phyloP scores from a whole-genome alignment of 2,113 vertebrate genomes.

The Gambusia affinis region DNA sequence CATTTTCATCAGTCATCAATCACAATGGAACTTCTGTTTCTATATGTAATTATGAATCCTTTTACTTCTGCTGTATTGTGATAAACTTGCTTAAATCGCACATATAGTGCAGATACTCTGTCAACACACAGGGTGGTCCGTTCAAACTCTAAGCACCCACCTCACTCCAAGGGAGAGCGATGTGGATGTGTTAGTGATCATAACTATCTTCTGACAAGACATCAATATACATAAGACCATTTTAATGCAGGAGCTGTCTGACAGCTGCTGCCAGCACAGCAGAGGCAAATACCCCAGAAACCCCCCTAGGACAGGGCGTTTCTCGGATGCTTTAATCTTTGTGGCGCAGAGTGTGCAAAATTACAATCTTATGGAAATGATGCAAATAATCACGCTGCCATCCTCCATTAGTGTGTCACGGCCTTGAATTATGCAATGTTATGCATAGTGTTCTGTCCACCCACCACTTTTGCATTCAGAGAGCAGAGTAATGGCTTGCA shows the following conservation, averaged over 20 bases:
- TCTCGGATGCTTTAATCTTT: conserved; percentile 57
- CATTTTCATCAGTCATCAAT: conserved; percentile 34
- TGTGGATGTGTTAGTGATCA: conserved; percentile 57
- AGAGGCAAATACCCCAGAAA: conserved; percentile 34
- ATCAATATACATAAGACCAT: conserved; percentile 70
- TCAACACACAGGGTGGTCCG: background rate
- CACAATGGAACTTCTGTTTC: conserved; percentile 32
- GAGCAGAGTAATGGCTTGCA: conserved; percentile 62
- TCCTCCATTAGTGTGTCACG: conserved; percentile 62
- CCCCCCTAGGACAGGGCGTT: conserved; percentile 33
- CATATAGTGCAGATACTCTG: background rate
- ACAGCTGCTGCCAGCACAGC: conserved; percentile 63
- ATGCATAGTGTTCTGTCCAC: conserved; percentile 52
- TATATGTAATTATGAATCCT: conserved; percentile 1
- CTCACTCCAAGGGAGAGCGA: conserved; percentile 32
- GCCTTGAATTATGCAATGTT: conserved; percentile 49
- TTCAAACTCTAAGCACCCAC: conserved; percentile 8
- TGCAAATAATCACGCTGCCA: conserved; percentile 64
- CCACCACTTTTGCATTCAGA: conserved; percentile 51
- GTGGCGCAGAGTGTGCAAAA: conserved; percentile 62
- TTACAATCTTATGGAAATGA: conserved; percentile 68
- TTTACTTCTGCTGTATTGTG: background rate
- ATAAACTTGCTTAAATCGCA: background rate
- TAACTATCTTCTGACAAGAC: conserved; percentile 67
- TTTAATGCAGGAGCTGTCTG: conserved; percentile 59